A percentile compares a stretch with the other conserved stretches of the same genome.
These are phyloP conservation scores for Larimichthys crocea DNA, from an alignment of 2,113 vertebrate species.

Conservation along the genomic window DNA sequence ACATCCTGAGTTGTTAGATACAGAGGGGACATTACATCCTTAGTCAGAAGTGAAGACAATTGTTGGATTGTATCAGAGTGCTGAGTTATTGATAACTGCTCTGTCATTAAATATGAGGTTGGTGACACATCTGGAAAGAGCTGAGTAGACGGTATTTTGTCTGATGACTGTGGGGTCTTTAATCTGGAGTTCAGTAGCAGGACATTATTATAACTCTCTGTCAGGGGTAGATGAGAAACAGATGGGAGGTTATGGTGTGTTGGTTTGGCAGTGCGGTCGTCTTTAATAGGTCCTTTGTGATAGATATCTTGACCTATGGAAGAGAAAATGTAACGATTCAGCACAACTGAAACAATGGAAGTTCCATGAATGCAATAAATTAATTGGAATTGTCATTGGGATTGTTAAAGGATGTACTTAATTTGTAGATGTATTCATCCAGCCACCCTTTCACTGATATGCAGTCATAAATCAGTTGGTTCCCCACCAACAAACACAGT, in stretches of 20 bases:
- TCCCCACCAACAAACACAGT: no score
- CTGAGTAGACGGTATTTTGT: neutral
- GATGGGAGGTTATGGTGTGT: neutral
- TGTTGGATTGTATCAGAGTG: constrained; percentile 7
- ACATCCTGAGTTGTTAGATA: constrained; percentile 8
- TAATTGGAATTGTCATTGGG: neutral
- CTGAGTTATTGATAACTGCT: constrained; percentile 9
- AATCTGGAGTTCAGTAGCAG: constrained; percentile 1
- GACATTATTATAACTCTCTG: neutral
- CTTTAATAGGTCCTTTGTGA: neutral
- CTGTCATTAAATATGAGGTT: neutral
- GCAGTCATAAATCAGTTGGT: no score
- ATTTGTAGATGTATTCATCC: neutral
- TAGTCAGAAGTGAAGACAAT: constrained; percentile 15
- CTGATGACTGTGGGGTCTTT: neutral
- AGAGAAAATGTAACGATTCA: constrained; percentile 8
- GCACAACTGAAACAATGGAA: neutral
- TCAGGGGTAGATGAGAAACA: constrained; percentile 30
- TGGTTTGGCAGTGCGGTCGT: neutral
- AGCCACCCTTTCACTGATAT: no score
- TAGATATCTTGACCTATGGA: constrained; percentile 5
- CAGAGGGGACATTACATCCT: constrained; percentile 24
- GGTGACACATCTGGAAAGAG: constrained; percentile 41
- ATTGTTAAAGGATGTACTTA: neutral
- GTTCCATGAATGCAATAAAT: neutral